These are phyloP conservation scores for Agelas oroides DNA, from an alignment of 37 sponge, comb jelly and placozoan genomes.

Conservation along the genomic window DNA sequence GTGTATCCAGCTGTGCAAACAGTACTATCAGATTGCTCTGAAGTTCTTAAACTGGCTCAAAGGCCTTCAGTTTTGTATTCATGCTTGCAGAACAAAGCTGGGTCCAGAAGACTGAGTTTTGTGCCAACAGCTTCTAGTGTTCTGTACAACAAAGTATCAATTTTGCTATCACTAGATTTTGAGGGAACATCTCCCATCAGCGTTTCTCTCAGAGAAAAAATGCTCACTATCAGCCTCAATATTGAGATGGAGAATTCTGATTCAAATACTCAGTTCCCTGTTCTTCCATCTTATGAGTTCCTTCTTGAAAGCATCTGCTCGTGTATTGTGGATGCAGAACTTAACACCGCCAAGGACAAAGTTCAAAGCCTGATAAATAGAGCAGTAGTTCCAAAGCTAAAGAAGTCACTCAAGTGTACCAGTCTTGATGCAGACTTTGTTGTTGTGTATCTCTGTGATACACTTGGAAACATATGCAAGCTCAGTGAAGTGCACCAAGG, in stretches of 20 bases:
- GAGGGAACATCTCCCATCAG: neutral
- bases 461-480: neutral
- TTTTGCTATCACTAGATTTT: too few relatives aligned
- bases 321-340: neutral
- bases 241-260: too few relatives aligned
- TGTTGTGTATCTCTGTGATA: neutral
- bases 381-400: neutral
- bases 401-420: neutral
- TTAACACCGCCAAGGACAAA: too few relatives aligned
- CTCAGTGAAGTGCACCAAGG: neutral
- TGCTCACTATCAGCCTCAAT: neutral
- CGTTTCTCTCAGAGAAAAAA: neutral
- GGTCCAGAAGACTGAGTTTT: neutral
- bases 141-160: too few relatives aligned
- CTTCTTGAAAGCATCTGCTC: neutral
- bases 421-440: slow-evolving; percentile 8
- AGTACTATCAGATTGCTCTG: neutral
- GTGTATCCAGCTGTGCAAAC: neutral
- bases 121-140: neutral
- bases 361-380: neutral
- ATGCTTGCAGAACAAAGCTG: neutral
- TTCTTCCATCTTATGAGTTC: neutral
- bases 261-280: too few relatives aligned
- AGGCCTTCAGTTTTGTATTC: neutral
- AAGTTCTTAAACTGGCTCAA: slow-evolving; percentile 3